phyloP scores from a whole-genome alignment of 1,140 invertebrate genomes.

The Dolichoris vasculosae region DNA sequence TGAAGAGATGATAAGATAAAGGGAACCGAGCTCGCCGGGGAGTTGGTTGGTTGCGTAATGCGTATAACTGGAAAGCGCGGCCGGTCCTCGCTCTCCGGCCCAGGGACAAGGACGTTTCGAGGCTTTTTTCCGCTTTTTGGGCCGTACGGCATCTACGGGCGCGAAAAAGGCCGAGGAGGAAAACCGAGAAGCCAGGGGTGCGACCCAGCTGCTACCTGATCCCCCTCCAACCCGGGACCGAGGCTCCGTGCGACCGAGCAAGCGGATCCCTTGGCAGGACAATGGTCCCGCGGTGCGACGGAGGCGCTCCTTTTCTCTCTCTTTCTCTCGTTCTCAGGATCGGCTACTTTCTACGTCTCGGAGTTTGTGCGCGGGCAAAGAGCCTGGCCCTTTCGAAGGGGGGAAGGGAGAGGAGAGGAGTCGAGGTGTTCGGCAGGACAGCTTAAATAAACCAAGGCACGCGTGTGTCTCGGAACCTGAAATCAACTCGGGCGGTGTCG shows the following conservation, averaged over 20 bases:
- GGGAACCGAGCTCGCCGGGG: not conserved
- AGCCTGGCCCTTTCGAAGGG: not conserved
- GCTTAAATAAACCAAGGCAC: constrained; percentile 39
- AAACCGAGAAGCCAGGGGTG: constrained; percentile 26
- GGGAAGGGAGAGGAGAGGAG: not conserved
- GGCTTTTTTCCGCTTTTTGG: not conserved
- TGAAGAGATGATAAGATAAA: constrained; percentile 1
- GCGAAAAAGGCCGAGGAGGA: constrained; percentile 19
- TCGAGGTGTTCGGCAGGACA: constrained; percentile 24
- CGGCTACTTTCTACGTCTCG: not conserved
- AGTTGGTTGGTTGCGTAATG: not conserved
- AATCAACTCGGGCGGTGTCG: not conserved
- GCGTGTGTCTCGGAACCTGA: not conserved
- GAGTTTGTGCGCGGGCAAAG: not conserved
- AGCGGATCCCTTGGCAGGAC: constrained; percentile 31
- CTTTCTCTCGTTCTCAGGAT: not conserved
- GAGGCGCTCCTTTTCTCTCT: not conserved
- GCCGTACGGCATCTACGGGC: not conserved
- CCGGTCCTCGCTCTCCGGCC: not conserved
- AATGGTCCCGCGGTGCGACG: constrained; percentile 44
- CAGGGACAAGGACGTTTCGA: constrained; percentile 20
- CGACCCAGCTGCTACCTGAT: constrained; percentile 45
- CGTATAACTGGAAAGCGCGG: not conserved
- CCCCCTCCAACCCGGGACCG: not conserved
- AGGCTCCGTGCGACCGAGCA: constrained; percentile 30